Evolutionary conservation across 2,113 vertebrate genomes (phyloP).

Genomic region (Mesocricetus auratus): DNA sequence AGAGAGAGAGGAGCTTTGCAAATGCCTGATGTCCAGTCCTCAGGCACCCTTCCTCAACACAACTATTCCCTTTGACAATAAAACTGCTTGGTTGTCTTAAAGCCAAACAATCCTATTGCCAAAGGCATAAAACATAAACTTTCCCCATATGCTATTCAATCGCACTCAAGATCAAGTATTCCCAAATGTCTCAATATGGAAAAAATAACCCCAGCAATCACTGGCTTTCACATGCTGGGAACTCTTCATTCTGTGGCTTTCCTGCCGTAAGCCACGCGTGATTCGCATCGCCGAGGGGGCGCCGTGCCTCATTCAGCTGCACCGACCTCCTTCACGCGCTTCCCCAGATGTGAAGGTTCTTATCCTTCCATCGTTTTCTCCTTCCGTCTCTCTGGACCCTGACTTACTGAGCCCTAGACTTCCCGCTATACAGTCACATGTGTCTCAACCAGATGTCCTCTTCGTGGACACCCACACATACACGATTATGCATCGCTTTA

Average conservation of each 20-base stretch:
- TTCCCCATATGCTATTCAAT: background rate
- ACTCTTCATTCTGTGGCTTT: background rate
- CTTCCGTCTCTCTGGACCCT: background rate
- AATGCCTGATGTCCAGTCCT: conserved; percentile 81
- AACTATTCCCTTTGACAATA: conserved; percentile 67
- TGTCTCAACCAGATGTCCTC: background rate
- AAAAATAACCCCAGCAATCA: conserved; percentile 82
- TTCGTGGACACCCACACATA: background rate
- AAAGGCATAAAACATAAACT: conserved; percentile 32
- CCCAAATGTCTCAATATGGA: conserved; percentile 72
- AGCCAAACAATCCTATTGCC: background rate
- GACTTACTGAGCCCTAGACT: background rate
- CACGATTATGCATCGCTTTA: background rate
- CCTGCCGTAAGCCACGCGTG: background rate
- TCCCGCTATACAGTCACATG: background rate
- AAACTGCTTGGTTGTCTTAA: conserved; percentile 55
- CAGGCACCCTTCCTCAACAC: conserved; percentile 73
- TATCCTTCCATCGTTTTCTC: background rate
- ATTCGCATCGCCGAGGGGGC: too few species aligned
- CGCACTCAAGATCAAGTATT: conserved; percentile 66
- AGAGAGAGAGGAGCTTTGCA: conserved; percentile 67
- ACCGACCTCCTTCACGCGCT: accelerated
- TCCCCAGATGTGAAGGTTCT: too few species aligned
- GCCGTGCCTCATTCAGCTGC: background rate
- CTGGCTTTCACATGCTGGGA: conserved; percentile 76